Evolutionary conservation across 2,888 invertebrate species (phyloP), one percentile per base, ranked within the genome.

Genomic region (Bruchidius siliquastri): DNA sequence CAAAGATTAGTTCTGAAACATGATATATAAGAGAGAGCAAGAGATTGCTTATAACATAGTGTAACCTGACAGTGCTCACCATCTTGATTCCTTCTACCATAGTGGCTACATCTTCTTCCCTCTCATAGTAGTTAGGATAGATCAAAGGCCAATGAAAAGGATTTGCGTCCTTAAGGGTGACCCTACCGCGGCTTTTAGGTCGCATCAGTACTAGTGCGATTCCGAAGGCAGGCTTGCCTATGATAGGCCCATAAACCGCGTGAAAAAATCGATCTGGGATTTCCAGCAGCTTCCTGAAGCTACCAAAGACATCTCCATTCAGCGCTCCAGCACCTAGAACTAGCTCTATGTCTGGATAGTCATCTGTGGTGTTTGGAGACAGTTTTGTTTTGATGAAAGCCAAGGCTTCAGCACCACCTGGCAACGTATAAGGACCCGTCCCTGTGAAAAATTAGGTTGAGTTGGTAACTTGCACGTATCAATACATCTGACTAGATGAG

Each of bases 91-190:
- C 95, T 83, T 93, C 92, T 18, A 94, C 89, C 86, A 96, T 88
- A 4, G 91, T 90, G 21, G 88, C 86, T n/a, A 95, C 81, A 84
- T 97, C 97, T 30, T 91, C 89, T 2, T 90, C 89, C 80, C 92
- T 87, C 72, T 91, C 88, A 83, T 96, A 93, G 85, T 96, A 97
- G 86, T 97, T 96, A 0, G 95, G 92, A 71, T 94, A 89, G 82
- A 97, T 91, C 72, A 90, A 86, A 0, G 97, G 97, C 86, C 92
- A 91, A 72, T 93, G 91, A 22, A 90, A 87, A 0, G 96, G 95
- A 87, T 94, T 91, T 0, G 88, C 86, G 72, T 92, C 92, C 74
- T 90, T 90, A 71, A 98, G 87, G 21, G 88, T 89, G 70, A 95
- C 88, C 70, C 93, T 88, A 0, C 95, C 95, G 21, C 91, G 88